A percentile compares a stretch with the other conserved stretches of the same genome.
Conservation (phyloP, 2,113 vertebrate species). For the Engystomops pustulosus region DNA sequence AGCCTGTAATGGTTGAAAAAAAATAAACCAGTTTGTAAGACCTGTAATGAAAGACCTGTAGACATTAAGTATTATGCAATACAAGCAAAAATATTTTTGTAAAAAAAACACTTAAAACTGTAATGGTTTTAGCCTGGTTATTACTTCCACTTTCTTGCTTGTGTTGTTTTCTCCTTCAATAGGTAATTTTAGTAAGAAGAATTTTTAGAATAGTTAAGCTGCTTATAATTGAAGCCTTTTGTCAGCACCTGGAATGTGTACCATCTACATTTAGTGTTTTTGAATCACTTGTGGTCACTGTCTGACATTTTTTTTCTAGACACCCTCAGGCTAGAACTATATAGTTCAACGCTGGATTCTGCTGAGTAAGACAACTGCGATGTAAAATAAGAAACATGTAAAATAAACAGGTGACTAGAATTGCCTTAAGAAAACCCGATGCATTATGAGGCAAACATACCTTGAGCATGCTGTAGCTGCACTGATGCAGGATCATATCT, state of each 20-base stretch:
- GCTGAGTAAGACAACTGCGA: not conserved
- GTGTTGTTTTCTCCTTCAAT: not conserved
- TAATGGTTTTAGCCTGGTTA: not conserved
- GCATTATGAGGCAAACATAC: too few species aligned
- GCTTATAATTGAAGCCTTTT: not conserved
- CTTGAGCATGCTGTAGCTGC: too few species aligned
- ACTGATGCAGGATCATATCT: too few species aligned
- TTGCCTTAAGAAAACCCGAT: too few species aligned
- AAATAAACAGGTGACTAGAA: not conserved
- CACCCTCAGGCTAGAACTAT: not conserved
- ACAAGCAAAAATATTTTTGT: too few species aligned
- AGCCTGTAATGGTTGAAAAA: not conserved
- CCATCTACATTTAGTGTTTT: slow-evolving; percentile 3
- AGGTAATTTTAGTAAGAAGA: not conserved
- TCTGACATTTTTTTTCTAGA: not conserved
- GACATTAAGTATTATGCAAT: too few species aligned
- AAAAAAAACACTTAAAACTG: not conserved
- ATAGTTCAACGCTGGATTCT: not conserved
- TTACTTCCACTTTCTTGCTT: not conserved
- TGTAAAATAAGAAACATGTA: not conserved
- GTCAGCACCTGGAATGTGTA: slow-evolving; percentile 20
- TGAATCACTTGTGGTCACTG: not conserved
- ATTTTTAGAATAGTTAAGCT: slow-evolving; percentile 8
- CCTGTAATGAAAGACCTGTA: too few species aligned
- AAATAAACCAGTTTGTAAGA: not conserved